Conservation (phyloP, 23 tunicate genomes). For the Styela plicata region DNA sequence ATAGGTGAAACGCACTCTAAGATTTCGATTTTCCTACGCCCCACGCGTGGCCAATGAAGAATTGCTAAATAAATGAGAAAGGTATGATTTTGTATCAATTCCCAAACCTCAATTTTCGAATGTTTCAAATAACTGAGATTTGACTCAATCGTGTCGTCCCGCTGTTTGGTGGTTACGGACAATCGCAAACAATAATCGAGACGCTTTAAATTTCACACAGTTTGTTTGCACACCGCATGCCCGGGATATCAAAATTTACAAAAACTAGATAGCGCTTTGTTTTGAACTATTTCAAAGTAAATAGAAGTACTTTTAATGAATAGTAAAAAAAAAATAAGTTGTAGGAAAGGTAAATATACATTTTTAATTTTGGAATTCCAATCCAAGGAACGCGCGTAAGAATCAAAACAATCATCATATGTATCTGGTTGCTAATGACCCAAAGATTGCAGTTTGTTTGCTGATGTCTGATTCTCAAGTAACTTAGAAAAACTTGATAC, state of each 20-base stretch:
- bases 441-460: background rate
- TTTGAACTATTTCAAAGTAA: too few relatives aligned
- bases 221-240: background rate
- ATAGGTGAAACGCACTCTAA: too few relatives aligned
- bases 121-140: background rate
- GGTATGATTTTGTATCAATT: too few relatives aligned
- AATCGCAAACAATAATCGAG: background rate
- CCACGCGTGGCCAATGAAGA: too few relatives aligned
- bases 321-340: too few relatives aligned
- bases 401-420: background rate
- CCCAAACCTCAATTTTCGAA: background rate
- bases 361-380: background rate
- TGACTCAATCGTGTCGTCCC: background rate
- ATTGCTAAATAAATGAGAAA: too few relatives aligned
- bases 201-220: background rate
- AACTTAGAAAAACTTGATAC: background rate
- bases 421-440: background rate
- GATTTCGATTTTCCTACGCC: too few relatives aligned
- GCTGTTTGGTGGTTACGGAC: background rate
- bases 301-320: too few relatives aligned
- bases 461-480: background rate
- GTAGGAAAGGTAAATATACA: background rate
- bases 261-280: background rate
- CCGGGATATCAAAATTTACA: background rate
- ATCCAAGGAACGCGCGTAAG: background rate